Evolutionary conservation across 2,113 vertebrate species (phyloP).

Genomic region (Bettongia penicillata): DNA sequence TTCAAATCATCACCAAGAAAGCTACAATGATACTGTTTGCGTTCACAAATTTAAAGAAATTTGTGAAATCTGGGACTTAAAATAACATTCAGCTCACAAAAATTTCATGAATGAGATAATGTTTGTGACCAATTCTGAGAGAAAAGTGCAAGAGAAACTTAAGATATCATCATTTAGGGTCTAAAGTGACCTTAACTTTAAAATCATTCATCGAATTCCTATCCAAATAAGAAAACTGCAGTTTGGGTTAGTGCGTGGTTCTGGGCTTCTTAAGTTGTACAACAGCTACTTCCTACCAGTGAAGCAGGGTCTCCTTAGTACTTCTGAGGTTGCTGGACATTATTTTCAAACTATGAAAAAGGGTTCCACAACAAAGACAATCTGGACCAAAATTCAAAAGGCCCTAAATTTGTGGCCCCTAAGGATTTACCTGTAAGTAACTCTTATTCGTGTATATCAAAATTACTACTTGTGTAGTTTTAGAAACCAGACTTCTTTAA

Average conservation of each 20-base stretch:
- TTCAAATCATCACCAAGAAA: slow-evolving; percentile 11
- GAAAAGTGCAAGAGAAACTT: background rate
- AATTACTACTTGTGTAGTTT: background rate
- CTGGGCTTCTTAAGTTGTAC: background rate
- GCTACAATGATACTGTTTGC: background rate
- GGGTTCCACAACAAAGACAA: slow-evolving; percentile 34
- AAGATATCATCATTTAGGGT: background rate
- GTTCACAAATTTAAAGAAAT: background rate
- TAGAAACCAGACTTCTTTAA: background rate
- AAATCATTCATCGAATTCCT: background rate
- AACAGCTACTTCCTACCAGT: background rate
- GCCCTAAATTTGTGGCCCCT: background rate
- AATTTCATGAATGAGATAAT: background rate
- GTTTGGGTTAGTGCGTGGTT: background rate
- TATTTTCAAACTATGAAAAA: slow-evolving; percentile 18
- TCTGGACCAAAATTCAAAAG: background rate
- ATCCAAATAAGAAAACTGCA: background rate
- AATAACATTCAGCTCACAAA: background rate
- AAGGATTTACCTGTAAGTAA: background rate
- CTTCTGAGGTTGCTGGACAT: background rate
- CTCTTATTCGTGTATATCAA: background rate
- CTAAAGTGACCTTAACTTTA: background rate
- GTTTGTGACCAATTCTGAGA: background rate
- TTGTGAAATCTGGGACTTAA: background rate
- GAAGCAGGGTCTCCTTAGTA: background rate